These are phyloP conservation scores for Venturia canescens DNA, from an alignment of 1,140 invertebrate species.

Conservation along the genomic window DNA sequence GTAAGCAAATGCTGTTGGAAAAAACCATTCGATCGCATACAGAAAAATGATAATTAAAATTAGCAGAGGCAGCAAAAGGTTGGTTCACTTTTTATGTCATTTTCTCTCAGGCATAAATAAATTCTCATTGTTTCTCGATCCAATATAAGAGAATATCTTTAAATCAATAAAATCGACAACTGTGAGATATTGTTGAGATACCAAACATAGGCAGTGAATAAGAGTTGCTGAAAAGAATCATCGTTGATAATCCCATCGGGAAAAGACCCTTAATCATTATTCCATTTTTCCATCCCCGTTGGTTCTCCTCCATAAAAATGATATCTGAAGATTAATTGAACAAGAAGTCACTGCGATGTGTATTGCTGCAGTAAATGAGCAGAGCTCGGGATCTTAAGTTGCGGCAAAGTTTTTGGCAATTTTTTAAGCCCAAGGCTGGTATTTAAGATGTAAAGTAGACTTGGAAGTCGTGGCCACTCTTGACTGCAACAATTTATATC, in stretches of 20 bases:
- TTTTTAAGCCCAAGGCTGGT: slow-evolving; percentile 6
- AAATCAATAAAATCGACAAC: too few species aligned
- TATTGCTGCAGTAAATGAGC: background rate
- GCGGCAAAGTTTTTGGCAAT: slow-evolving; percentile 19
- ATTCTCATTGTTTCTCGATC: too few species aligned
- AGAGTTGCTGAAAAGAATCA: too few species aligned
- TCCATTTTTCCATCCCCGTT: background rate
- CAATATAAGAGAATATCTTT: too few species aligned
- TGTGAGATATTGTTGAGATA: too few species aligned
- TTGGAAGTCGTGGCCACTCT: slow-evolving; percentile 58
- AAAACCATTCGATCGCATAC: background rate
- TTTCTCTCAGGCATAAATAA: too few species aligned
- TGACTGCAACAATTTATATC: slow-evolving; percentile 64
- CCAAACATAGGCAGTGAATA: too few species aligned
- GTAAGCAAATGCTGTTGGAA: too few species aligned
- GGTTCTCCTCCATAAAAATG: background rate
- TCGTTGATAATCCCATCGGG: too few species aligned
- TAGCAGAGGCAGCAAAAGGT: too few species aligned
- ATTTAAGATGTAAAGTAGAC: slow-evolving; percentile 57
- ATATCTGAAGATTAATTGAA: background rate
- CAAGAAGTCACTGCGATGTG: background rate
- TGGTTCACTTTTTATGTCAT: too few species aligned
- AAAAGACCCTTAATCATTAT: background rate
- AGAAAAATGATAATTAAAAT: too few species aligned
- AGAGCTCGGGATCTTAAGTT: background rate